Conservation (phyloP, 2,888 invertebrate genomes). For the Trachelus iudaicus region DNA sequence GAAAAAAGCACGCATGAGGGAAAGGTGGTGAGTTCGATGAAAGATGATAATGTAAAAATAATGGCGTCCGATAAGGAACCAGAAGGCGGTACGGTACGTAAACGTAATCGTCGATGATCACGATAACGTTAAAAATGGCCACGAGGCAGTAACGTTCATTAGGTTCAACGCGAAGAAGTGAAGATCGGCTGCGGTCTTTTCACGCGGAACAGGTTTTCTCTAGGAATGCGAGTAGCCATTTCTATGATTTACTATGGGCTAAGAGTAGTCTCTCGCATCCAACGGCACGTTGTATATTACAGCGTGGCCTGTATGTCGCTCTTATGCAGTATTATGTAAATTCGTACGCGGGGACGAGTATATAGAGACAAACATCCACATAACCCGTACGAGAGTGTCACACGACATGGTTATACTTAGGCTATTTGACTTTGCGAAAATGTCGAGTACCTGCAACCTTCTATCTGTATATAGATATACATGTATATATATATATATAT, state of each 20-base stretch:
- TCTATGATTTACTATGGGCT: constrained; percentile 49
- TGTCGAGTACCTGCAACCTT: not conserved
- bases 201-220: constrained; percentile 50
- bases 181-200: constrained; percentile 27
- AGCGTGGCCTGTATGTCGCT: not conserved
- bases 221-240: constrained; percentile 50
- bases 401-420: not conserved
- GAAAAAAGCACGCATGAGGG: not conserved
- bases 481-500: constrained; percentile 9
- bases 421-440: not conserved
- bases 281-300: not conserved
- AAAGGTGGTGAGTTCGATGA: not conserved
- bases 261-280: not conserved
- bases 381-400: not conserved
- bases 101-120: not conserved
- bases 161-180: not conserved
- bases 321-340: not conserved
- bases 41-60: not conserved
- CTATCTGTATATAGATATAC: not conserved
- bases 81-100: not conserved
- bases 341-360: not conserved
- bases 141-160: not conserved
- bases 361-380: not conserved
- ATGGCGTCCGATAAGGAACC: not conserved
- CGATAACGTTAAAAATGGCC: not conserved